phyloP scores from a whole-genome alignment of 2,797 vertebrate species.

The Cyprinella venusta region DNA sequence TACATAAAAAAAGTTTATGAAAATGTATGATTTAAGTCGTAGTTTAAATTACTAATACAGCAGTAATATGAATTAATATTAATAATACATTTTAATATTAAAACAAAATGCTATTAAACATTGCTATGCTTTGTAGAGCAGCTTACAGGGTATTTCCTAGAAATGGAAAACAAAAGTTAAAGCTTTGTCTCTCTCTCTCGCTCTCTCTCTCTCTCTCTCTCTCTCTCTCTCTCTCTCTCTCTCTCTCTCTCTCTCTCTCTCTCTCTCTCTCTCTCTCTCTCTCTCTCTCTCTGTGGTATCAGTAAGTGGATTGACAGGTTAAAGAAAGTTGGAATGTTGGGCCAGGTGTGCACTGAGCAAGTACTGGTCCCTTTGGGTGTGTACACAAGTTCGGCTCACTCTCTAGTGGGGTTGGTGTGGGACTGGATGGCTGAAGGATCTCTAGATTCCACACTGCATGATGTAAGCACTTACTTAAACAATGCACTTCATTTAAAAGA shows the following conservation, averaged over 20 bases:
- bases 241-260: too few species aligned
- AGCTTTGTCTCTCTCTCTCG: too few species aligned
- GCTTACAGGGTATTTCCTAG: conserved; percentile 9
- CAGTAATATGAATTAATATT: neutral
- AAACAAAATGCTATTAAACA: neutral
- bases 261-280: too few species aligned
- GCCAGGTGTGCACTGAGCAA: conserved; percentile 24
- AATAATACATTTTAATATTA: too few species aligned
- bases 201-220: too few species aligned
- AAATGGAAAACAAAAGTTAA: conserved; percentile 20
- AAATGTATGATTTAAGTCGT: neutral
- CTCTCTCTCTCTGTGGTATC: neutral
- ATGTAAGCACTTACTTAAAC: conserved; percentile 61
- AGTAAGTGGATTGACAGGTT: conserved; percentile 49
- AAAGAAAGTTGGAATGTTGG: neutral
- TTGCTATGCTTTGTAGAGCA: neutral
- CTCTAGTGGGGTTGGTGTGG: conserved; percentile 67
- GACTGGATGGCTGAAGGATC: conserved; percentile 76
- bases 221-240: too few species aligned
- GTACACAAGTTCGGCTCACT: conserved; percentile 53
- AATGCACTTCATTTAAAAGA: neutral
- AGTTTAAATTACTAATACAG: neutral
- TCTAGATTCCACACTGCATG: conserved; percentile 68
- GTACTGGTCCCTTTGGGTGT: conserved; percentile 70
- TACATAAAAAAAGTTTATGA: neutral